Evolutionary conservation across 2,797 vertebrate genomes (phyloP).

Genomic region (Eurystomus glaucurus): DNA sequence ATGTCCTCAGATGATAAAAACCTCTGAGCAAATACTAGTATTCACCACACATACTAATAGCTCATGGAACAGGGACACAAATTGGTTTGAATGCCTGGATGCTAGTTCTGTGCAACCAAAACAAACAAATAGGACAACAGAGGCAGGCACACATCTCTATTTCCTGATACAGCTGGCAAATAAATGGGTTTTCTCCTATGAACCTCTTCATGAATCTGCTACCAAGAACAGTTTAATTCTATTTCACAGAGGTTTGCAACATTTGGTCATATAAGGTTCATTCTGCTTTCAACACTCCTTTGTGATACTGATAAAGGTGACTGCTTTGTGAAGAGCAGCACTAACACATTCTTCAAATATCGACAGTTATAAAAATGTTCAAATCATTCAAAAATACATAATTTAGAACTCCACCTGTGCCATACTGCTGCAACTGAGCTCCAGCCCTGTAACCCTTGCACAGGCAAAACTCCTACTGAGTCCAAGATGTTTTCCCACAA

Average conservation of each 20-base stretch:
- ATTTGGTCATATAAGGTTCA: not conserved
- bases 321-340: not conserved
- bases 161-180: not conserved
- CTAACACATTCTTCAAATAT: not conserved
- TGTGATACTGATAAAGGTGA: not conserved
- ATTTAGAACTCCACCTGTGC: not conserved
- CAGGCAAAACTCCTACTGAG: not conserved
- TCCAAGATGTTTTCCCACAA: not conserved
- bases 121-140: not conserved
- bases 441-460: not conserved
- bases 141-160: not conserved
- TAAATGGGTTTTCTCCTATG: not conserved
- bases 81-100: not conserved
- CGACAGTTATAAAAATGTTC: not conserved
- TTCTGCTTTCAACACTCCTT: not conserved
- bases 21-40: not conserved
- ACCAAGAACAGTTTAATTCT: not conserved
- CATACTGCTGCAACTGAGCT: not conserved
- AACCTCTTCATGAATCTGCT: not conserved
- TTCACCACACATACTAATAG: not conserved
- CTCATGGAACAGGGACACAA: not conserved
- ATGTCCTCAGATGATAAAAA: not conserved
- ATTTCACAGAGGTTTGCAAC: not conserved
- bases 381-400: not conserved
- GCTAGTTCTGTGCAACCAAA: not conserved